Evolutionary conservation across 1,140 invertebrate species (phyloP), one percentile per base, ranked within the genome.

Genomic region (Drosophila nannoptera): DNA sequence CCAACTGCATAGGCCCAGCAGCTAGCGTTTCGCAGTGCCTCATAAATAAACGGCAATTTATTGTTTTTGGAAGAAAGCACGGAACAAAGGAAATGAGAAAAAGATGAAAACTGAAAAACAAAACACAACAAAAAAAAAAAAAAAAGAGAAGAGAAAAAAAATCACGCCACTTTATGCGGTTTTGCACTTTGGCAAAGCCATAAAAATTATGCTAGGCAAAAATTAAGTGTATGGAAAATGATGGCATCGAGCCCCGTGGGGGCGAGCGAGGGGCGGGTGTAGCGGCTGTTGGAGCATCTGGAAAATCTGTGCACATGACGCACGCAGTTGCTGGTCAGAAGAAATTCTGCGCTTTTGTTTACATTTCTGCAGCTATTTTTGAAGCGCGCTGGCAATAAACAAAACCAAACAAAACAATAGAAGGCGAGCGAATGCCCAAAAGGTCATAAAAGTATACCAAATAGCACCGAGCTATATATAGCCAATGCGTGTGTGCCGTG

Each of bases 311-410:
- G 59, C 76, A 67, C 81, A 86, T 84, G 80, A 84, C 80, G 80
- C 80, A 84, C 77, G 66, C 77, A 80, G 73, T 78, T 81, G 72
- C 71, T 65, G 69, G 59, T 70, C 68, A 70, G 62, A 66, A 70
- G 7, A 58, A 60, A 48, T 69, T 76, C 75, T 60, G 78, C 70
- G 78, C 80, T 86, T 86, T 84, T 84, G 81, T 84, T 84, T 84
- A 84, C 82, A 87, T 84, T 86, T 69, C 73, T 77, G 75, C 77
- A 74, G 80, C 81, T 84, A 84, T 84, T 84, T 84, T 86, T 76
- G 81, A 84, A 84, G 77, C 81, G 77, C 45, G 67, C 56, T 50
- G 58, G 65, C 64, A 72, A 84, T 84, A 86, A 84, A 84, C 80
- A 84, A 84, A 83, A 61, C 76, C 83, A 82, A 83, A 68, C 65